Conservation (phyloP, 2,113 vertebrate species). For the Actenoides lindsayi region DNA sequence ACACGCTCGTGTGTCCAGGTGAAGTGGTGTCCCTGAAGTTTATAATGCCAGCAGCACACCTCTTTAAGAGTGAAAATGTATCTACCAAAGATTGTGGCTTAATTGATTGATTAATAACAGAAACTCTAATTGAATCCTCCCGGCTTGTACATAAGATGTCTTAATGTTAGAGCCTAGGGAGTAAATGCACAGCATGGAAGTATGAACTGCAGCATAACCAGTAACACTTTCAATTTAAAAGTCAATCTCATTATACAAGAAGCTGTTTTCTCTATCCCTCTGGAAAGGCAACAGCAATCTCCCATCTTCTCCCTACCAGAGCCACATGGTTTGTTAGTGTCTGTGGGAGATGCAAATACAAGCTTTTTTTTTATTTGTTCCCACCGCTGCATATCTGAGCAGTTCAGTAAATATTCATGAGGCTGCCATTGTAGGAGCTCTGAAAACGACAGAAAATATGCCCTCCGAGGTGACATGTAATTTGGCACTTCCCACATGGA, state of each 20-base stretch:
- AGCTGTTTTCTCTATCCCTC: constrained; percentile 68
- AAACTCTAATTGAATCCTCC: constrained; percentile 78
- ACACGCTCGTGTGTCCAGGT: background rate
- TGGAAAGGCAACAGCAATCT: constrained; percentile 63
- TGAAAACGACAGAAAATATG: constrained; percentile 50
- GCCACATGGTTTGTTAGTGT: constrained; percentile 65
- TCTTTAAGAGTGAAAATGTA: constrained; percentile 75
- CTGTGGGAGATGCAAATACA: constrained; percentile 74
- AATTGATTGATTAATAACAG: constrained; percentile 83
- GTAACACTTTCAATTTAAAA: constrained; percentile 74
- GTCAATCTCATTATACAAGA: constrained; percentile 78
- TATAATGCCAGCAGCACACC: background rate
- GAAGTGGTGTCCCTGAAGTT: background rate
- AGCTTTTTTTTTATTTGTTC: constrained; percentile 71
- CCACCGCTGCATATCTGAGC: constrained; percentile 65
- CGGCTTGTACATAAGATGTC: constrained; percentile 73
- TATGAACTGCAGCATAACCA: constrained; percentile 57
- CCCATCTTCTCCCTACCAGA: constrained; percentile 51
- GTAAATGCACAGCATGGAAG: constrained; percentile 72
- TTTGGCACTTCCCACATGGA: constrained; percentile 47
- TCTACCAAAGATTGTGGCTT: constrained; percentile 68
- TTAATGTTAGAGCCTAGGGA: constrained; percentile 80
- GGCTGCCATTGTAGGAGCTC: constrained; percentile 63
- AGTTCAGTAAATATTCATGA: constrained; percentile 77
- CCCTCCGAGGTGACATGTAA: constrained; percentile 58